Percentiles rank a stretch among this genome's conserved stretches.
These are phyloP conservation scores for Tetranychus piercei DNA, from an alignment of 2,888 invertebrate species.

Conservation along the genomic window DNA sequence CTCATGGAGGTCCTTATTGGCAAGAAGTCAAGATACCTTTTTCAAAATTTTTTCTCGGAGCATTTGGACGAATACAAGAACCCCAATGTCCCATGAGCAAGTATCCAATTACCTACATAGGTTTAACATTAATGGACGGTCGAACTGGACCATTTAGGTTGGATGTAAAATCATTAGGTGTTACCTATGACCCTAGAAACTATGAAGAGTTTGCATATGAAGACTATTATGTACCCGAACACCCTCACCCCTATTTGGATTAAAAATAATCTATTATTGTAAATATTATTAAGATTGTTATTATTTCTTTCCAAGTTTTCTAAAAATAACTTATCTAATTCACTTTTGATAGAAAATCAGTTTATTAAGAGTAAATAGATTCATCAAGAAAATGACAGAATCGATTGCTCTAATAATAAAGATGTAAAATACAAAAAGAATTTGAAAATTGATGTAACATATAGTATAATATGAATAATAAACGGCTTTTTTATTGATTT, in stretches of 20 bases:
- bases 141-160: slow-evolving; percentile 64
- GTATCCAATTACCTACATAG: slow-evolving; percentile 36
- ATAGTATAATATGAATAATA: no score
- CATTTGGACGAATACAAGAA: slow-evolving; percentile 46
- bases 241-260: not conserved
- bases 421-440: no score
- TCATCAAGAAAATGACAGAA: no score
- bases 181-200: slow-evolving; percentile 59
- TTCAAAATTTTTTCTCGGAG: slow-evolving; percentile 16
- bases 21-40: slow-evolving; percentile 56
- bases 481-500: no score
- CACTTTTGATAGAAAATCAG: no score
- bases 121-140: slow-evolving; percentile 61
- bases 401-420: no score
- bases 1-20: slow-evolving; percentile 97
- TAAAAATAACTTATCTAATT: no score
- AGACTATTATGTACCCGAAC: slow-evolving; percentile 43
- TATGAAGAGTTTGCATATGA: slow-evolving; percentile 80
- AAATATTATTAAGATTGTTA: no score
- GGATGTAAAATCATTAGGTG: slow-evolving; percentile 79
- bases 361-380: no score
- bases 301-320: no score
- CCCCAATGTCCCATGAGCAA: slow-evolving; percentile 43
- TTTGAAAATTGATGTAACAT: no score
- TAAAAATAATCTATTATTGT: not conserved